phyloP scores from a whole-genome alignment of 2,888 invertebrate genomes.

The Trypoxylon attenuatum region DNA sequence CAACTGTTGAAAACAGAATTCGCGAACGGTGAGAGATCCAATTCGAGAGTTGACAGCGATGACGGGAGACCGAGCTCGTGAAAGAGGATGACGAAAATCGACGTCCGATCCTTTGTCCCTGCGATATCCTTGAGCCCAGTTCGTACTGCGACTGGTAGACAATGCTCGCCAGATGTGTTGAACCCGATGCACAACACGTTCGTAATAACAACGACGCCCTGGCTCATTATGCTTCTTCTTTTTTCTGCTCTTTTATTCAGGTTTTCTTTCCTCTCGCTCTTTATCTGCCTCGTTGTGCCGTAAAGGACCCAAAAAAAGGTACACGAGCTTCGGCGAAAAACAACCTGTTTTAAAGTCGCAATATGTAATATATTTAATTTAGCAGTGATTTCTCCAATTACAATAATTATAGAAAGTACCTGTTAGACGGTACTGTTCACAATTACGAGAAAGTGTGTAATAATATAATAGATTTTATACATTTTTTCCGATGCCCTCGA shows the following conservation, averaged over 20 bases:
- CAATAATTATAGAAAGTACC: too few relatives aligned
- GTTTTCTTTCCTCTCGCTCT: background rate
- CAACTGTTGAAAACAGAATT: background rate
- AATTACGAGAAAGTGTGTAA: too few relatives aligned
- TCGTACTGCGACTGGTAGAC: conserved; percentile 16
- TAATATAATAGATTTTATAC: too few relatives aligned
- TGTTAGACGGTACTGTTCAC: too few relatives aligned
- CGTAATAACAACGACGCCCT: conserved; percentile 27
- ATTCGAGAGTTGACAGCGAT: background rate
- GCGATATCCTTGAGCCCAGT: conserved; percentile 27
- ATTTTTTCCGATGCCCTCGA: background rate
- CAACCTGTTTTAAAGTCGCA: too few relatives aligned
- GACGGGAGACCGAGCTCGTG: background rate
- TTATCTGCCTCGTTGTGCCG: too few relatives aligned
- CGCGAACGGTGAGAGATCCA: background rate
- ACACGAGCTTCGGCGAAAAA: too few relatives aligned
- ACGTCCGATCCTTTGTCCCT: conserved; percentile 30
- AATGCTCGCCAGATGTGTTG: conserved; percentile 39
- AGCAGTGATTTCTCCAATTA: too few relatives aligned
- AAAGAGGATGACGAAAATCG: conserved; percentile 10
- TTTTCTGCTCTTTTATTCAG: background rate
- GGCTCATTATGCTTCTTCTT: conserved; percentile 28
- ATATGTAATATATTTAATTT: too few relatives aligned
- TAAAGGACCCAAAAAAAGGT: too few relatives aligned
- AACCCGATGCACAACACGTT: conserved; percentile 25